These are phyloP conservation scores for Ciconia stormi DNA, from an alignment of 2,113 vertebrate species.

Conservation along the genomic window DNA sequence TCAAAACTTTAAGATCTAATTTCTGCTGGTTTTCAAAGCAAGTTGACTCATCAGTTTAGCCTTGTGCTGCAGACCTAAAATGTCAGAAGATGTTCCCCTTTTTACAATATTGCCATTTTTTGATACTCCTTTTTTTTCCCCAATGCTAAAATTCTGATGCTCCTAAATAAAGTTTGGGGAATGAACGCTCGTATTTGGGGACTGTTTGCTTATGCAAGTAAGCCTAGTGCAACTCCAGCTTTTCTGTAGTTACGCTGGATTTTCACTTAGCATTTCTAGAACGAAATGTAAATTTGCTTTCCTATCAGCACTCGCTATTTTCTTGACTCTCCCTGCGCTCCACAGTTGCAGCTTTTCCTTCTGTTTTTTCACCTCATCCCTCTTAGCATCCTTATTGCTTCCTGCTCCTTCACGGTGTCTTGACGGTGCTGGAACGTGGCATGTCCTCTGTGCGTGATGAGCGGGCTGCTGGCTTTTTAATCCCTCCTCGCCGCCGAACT, in stretches of 20 bases:
- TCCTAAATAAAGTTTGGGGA: not conserved
- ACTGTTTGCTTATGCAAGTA: rapidly evolving
- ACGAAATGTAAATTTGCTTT: not conserved
- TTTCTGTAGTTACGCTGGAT: not conserved
- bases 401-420: not conserved
- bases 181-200: rapidly evolving
- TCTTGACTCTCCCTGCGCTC: not conserved
- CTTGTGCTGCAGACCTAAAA: not conserved
- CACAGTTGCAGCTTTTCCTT: not conserved
- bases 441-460: not conserved
- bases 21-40: not conserved
- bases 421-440: rapidly evolving
- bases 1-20: not conserved
- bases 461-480: not conserved
- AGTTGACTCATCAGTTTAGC: not conserved
- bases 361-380: not conserved
- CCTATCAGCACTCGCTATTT: rapidly evolving
- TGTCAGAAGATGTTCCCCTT: not conserved
- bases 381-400: not conserved
- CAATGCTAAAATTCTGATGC: not conserved
- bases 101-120: not conserved
- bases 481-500: not conserved
- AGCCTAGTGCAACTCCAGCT: not conserved
- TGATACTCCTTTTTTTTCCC: too few species aligned
- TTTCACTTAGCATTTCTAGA: not conserved